Conservation (phyloP, 2,113 vertebrate species). For the Agapornis roseicollis region DNA sequence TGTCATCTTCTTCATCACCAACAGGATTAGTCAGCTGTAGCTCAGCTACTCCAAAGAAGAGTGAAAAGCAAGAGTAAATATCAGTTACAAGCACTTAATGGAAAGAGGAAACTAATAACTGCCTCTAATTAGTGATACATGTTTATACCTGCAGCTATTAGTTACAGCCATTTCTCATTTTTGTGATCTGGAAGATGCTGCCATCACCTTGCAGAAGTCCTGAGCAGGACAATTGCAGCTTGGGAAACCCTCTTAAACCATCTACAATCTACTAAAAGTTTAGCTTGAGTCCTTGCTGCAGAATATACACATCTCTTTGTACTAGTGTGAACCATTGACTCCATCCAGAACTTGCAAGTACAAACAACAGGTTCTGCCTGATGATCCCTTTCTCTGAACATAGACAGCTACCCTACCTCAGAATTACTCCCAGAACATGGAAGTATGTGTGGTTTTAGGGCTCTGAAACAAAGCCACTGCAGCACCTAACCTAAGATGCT, state of each 20-base stretch:
- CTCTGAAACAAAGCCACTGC: background rate
- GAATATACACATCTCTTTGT: background rate
- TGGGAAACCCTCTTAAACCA: background rate
- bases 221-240: background rate
- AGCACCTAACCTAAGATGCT: background rate
- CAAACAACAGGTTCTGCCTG: background rate
- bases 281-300: background rate
- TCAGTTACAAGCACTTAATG: background rate
- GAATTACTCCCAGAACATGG: background rate
- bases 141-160: conserved; percentile 2
- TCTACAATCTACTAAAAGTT: background rate
- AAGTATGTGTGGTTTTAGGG: background rate
- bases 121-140: background rate
- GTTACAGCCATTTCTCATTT: background rate
- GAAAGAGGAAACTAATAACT: conserved; percentile 9
- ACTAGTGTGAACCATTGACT: background rate
- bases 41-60: background rate
- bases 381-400: background rate
- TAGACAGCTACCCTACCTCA: background rate
- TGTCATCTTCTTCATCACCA: background rate
- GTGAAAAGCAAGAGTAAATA: background rate
- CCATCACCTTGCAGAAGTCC: background rate
- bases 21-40: background rate
- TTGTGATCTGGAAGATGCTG: background rate
- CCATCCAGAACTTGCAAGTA: background rate